Evolutionary conservation across 2,888 invertebrate species (phyloP), one percentile per base, ranked within the genome.

Genomic region (Caprella mutica): DNA sequence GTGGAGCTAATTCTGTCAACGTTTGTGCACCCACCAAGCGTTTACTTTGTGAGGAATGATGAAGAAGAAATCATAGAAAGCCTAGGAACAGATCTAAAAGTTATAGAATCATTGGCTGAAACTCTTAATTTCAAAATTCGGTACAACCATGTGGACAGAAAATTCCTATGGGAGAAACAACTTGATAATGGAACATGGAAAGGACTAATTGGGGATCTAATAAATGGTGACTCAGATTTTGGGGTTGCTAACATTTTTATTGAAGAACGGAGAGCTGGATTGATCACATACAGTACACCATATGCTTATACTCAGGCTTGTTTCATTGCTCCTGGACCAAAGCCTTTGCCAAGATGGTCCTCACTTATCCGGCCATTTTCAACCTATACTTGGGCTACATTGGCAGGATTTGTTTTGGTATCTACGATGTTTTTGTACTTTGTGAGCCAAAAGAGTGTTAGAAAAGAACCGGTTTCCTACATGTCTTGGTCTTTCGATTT

Each of bases 281-380:
- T 38, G 42, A 50, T 61, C 21, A 58, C 57, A 30, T 61, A 52
- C 40, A 54, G 58, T 5, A 26, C 43, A 5, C 55, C 61, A 6
- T 61, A 61, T 26, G 52, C 57, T 48, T 61, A 58, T 33, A 58
- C 57, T 33, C 43, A 40, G 2, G 61, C 58, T 19, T 61, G 61
- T 40, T 61, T 61, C 21, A 52, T 52, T 17, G 55, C 61, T 1
- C 57, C 61, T 3, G 46, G 55, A n/a, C 58, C 61, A 14, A 58
- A 52, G n/a, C 55, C 57, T 2, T 26, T 61, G 46, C 29, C 42
- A 8, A 52, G 33, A 33, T 61, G 61, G 61, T 39, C 29, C 9
- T 58, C 58, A 17, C 55, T 55, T 3, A 23, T 52, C 6, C 21
- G 57, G 24, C 61, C 58, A 17, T 61, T 61, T 21, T 24, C 55